phyloP scores from a whole-genome alignment of 2,113 vertebrate species.

The Zapornia atra region DNA sequence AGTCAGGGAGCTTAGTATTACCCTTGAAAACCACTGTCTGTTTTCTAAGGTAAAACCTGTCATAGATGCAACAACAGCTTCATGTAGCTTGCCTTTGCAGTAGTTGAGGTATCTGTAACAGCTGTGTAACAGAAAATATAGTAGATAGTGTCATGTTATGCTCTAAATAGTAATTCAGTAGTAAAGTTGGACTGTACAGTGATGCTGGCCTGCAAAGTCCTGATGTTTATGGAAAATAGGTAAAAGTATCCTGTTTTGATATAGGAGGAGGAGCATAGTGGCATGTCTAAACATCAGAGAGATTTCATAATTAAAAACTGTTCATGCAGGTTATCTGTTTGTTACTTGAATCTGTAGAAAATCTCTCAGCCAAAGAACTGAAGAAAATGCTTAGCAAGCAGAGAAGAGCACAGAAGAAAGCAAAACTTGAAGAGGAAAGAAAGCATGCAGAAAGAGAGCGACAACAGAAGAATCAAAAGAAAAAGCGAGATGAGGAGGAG shows the following conservation, averaged over 20 bases:
- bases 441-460: conserved; percentile 79
- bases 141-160: neutral
- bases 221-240: neutral
- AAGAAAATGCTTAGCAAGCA: conserved; percentile 86
- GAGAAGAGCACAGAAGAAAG: conserved; percentile 83
- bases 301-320: neutral
- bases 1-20: neutral
- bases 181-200: neutral
- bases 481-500: conserved; percentile 81
- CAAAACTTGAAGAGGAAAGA: conserved; percentile 81
- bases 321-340: neutral
- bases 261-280: neutral
- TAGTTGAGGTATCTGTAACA: neutral
- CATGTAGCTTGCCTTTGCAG: neutral
- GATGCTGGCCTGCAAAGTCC: neutral
- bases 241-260: neutral
- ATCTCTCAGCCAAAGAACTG: conserved; percentile 82
- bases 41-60: neutral
- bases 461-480: conserved; percentile 81
- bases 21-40: neutral
- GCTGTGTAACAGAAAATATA: neutral
- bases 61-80: neutral
- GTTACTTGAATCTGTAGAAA: conserved; percentile 70
- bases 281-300: neutral
- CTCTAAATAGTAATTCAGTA: neutral